Evolutionary conservation across 2,888 invertebrate genomes (phyloP), one percentile per base, ranked within the genome.

Genomic region (Noctua janthe): DNA sequence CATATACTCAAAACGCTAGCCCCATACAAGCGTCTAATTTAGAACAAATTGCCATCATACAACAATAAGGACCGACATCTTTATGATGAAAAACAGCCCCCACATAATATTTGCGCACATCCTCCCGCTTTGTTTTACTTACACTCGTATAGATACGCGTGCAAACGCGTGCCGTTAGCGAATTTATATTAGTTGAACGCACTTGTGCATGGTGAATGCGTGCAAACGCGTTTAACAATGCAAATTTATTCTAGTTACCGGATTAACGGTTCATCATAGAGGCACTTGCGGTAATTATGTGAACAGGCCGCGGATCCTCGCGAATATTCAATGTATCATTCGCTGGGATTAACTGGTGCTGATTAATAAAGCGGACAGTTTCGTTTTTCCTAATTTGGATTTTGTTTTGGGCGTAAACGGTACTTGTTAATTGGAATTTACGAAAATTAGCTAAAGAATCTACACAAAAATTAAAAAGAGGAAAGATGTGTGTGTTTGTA

Each of bases 181-280:
- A 92, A 91, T 94, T 93, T 91, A 93, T 92, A 93, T 94, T 92
- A 91, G 92, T 91, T 89, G 90, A 91, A 91, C 91, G 92, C 91
- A 94, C 89, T 90, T 89, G 85, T 89, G 91, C 91, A 92, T 90
- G 88, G 90, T 83, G 88, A 83, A 86, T 91, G 91, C 92, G 87
- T 90, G 90, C 91, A 91, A 93, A 94, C 89, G 92, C 90, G 91
- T 91, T 94, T 93, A 94, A 94, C 94, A 93, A 96, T 95, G 96
- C 94, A 96, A 96, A 96, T 96, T 95, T 96, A 96, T 96, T 96
- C 95, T 93, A 94, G 94, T 94, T 93, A 91, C 91, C 91, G 93
- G 94, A 95, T 95, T 95, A 96, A 93, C 94, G 93, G 95, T 92
- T 94, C 94, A 95, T 95, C 94, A 95, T 95, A 90, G 93, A 93